A percentile compares a stretch with the other conserved stretches of the same genome.
These are phyloP conservation scores for Frankliniella intonsa DNA, from an alignment of 2,888 invertebrate genomes.

Conservation along the genomic window DNA sequence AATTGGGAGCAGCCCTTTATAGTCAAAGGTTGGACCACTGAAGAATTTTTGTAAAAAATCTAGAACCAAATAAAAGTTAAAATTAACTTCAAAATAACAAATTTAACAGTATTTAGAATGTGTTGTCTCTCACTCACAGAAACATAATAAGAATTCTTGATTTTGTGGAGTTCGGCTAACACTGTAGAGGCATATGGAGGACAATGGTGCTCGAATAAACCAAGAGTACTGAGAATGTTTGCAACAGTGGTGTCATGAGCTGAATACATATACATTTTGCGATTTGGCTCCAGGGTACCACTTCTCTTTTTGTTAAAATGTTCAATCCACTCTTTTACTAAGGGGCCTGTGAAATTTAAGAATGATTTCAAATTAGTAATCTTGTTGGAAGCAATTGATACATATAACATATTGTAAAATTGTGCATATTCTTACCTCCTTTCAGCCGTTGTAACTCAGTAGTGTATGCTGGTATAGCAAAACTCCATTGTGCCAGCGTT, in stretches of 20 bases:
- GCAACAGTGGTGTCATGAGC: slow-evolving; percentile 79
- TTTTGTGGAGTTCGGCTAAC: slow-evolving; percentile 59
- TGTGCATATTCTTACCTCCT: slow-evolving; percentile 30
- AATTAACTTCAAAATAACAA: neutral
- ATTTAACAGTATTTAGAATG: no score
- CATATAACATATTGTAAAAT: neutral
- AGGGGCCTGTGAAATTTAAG: slow-evolving; percentile 39
- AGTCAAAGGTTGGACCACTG: neutral
- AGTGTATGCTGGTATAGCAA: slow-evolving; percentile 31
- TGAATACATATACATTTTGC: slow-evolving; percentile 68
- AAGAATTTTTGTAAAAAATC: neutral
- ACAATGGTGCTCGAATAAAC: slow-evolving; percentile 53
- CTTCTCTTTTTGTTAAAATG: slow-evolving; percentile 43
- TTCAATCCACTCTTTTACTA: slow-evolving; percentile 44
- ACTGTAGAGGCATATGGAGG: slow-evolving; percentile 67
- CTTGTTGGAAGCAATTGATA: neutral
- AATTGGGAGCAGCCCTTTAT: neutral
- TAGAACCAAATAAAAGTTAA: neutral
- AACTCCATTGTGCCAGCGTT: slow-evolving; percentile 35
- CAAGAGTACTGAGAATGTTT: slow-evolving; percentile 65
- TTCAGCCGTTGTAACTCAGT: slow-evolving; percentile 34
- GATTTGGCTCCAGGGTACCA: slow-evolving; percentile 47
- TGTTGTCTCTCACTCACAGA: neutral
- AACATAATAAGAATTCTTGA: neutral
- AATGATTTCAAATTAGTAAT: neutral